Evolutionary conservation across 2,113 vertebrate genomes (phyloP), one percentile per base, ranked within the genome.

Genomic region (Istiophorus platypterus): DNA sequence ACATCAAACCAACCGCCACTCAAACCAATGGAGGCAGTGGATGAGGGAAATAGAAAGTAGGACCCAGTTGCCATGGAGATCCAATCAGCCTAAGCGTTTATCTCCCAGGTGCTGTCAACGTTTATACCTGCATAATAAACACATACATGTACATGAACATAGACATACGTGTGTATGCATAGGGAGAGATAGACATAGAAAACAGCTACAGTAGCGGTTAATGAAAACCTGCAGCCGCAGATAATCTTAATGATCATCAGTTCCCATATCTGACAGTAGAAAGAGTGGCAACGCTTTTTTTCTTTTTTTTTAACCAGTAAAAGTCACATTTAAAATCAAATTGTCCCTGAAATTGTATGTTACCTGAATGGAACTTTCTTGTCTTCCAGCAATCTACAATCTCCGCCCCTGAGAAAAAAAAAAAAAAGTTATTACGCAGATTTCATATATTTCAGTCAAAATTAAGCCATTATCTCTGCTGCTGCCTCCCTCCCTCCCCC

Each of bases 1-100:
- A 24, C 65, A 79, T 92, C 89, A 90, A 93, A 90, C 54, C 51
- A 68, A 61, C 81, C 51, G 83, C 85, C 92, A 86, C 81, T 91
- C 90, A 90, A 83, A 83, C 51, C 31, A 37, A 80, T 57, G 54
- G 52, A 75, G 80, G 83, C 61, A 24, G 71, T 80, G 81, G 81
- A 81, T 42, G 65, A 76, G 82, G 64, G 67, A 59, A 73, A 52
- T 76, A 59, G 85, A 89, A 90, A 88, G 82, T 72, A 75, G 73
- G 85, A 89, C 64, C 79, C 77, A 85, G 94, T 95, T 95, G 86
- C 94, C 93, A 94, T 93, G 93, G 91, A 52, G 65, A 95, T 85
- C 81, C 79, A 84, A 92, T 92, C 85, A 76, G 88, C 88, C 12
- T 34, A 75, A 51, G 89, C 47, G 9, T 51, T 86, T 18, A 49